Evolutionary conservation across 1,140 invertebrate species (phyloP).

Genomic region (Pseudobourletiella spinata): DNA sequence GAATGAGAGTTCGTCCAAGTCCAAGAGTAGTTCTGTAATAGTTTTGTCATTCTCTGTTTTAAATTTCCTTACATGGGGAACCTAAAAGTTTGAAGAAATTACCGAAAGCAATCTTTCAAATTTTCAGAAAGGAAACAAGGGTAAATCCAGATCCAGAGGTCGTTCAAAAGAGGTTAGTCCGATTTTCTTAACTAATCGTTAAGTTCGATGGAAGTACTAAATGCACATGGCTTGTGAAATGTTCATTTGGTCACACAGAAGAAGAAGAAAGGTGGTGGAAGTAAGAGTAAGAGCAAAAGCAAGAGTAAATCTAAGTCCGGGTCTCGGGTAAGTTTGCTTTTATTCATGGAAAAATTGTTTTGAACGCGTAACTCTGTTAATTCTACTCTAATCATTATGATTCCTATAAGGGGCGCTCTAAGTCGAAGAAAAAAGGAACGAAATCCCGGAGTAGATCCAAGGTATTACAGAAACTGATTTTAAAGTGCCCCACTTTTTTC

Average conservation of each 20-base stretch:
- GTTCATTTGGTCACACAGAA: too few species aligned
- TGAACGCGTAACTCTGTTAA: too few species aligned
- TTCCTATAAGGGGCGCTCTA: neutral
- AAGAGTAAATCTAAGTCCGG: neutral
- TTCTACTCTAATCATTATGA: too few species aligned
- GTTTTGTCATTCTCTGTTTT: neutral
- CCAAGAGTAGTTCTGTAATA: neutral
- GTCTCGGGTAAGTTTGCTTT: neutral
- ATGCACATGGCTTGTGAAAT: too few species aligned
- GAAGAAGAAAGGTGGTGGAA: neutral
- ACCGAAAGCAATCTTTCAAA: too few species aligned
- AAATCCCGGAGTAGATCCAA: conserved; percentile 5
- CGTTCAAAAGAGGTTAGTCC: neutral
- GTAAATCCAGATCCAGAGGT: neutral
- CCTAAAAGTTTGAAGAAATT: too few species aligned
- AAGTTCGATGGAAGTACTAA: too few species aligned
- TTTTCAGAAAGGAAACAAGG: neutral
- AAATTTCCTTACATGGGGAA: too few species aligned
- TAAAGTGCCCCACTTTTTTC: too few species aligned
- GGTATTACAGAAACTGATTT: too few species aligned
- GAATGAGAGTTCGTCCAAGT: neutral
- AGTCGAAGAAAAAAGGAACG: conserved; percentile 9
- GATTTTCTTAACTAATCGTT: neutral
- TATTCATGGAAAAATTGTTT: too few species aligned
- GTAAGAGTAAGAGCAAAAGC: neutral